Evolutionary conservation across 1,140 invertebrate species (phyloP), one percentile per base, ranked within the genome.

Genomic region (Papilio polyxenes): DNA sequence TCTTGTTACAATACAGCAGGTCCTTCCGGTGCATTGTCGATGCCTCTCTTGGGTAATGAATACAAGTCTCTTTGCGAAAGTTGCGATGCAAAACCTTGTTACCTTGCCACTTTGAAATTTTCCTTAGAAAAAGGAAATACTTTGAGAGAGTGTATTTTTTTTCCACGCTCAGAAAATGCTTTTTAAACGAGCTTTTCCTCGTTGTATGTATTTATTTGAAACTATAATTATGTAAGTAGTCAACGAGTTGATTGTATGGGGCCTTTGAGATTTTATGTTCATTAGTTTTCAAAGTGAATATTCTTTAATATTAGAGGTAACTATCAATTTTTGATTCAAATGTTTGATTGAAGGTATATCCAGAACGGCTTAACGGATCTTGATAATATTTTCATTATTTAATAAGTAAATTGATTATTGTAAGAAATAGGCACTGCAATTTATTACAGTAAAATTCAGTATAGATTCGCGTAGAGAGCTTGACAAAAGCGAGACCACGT

Each of bases 31-130:
- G 49, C 75, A 53, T 49, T 77, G 48, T 49, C 48, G 23, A 53
- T 77, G 75, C 44, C 75, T 77, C 75, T 77, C 75, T 4, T 77
- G 75, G 75, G 75, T 77, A 77, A 77, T 77, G 48, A 77, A 77
- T 23, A 53, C 44, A 75, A 56, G 75, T 77, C 49, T 77, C 75
- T 77, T 20, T 49, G 23, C 31, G 65, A 72, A 72, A 11, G 11
- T 77, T 53, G 13, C 49, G 49, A 77, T 15, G 56, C 23, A 77
- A 77, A 77, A 77, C n/a, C 75, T 77, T 77, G 49, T 77, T 77
- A 77, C 75, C 75, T 49, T 56, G 75, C 75, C 37, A 77, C 75
- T 77, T 77, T 77, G 23, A 77, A 77, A 56, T 77, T 44, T 77
- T 77, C 23, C 20, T 77, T 53, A 77, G 75, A 37, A 77, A 77